A percentile compares a stretch with the other conserved stretches of the same genome.
Conservation (phyloP, 2,888 invertebrate genomes). For the Drosophila incognita region DNA sequence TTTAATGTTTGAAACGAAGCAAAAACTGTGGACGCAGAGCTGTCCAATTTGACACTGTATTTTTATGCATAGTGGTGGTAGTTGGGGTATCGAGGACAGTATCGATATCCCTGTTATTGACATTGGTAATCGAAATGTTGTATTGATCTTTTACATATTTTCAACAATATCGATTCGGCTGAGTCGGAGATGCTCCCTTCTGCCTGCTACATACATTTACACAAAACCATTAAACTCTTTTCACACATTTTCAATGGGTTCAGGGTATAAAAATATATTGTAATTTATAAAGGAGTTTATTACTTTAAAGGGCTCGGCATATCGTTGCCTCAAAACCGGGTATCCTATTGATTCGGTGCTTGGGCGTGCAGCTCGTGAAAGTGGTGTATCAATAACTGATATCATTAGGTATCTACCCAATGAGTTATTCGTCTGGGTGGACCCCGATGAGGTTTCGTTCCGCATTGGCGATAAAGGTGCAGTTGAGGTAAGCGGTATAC, state of each 20-base stretch:
- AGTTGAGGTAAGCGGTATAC: slow-evolving; percentile 88
- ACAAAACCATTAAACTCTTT: too few relatives aligned
- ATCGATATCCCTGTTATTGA: too few relatives aligned
- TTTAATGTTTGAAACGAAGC: slow-evolving; percentile 37
- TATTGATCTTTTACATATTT: too few relatives aligned
- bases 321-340: slow-evolving; percentile 96
- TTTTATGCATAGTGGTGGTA: too few relatives aligned
- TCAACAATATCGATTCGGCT: too few relatives aligned
- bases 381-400: too few relatives aligned
- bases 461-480: slow-evolving; percentile 98
- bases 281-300: neutral
- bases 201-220: slow-evolving; percentile 77
- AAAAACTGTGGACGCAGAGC: slow-evolving; percentile 50
- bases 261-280: neutral
- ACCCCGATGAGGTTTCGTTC: slow-evolving; percentile 98
- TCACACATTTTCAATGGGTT: too few relatives aligned
- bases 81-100: too few relatives aligned
- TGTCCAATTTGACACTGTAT: slow-evolving; percentile 19
- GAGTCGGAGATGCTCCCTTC: neutral
- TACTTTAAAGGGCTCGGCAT: slow-evolving; percentile 91
- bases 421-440: slow-evolving; percentile 98
- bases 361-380: too few relatives aligned
- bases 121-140: too few relatives aligned
- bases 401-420: slow-evolving; percentile 79
- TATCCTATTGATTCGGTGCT: too few relatives aligned